Base-by-base conservation (phyloP, 2,797 vertebrate species). In the Tragelaphus oryx region DNA sequence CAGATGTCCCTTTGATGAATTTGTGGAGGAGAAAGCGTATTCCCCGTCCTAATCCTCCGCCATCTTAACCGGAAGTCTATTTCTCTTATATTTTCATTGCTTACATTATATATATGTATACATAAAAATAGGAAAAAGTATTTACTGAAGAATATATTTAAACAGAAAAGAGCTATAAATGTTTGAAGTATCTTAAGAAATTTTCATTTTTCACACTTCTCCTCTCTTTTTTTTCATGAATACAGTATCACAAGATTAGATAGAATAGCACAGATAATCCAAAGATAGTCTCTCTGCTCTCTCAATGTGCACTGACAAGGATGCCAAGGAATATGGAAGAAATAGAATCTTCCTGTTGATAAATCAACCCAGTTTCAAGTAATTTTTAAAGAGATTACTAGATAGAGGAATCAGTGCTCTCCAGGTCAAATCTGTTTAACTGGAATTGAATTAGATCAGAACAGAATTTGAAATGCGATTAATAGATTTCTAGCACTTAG, bases 401-500 rank as follows among this genome's bases (percentile, higher is more conserved):
- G 30, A 95, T 79, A 81, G 14, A 46, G 24, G 94, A 95, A 97
- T 92, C 24, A 90, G 92, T 87, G 90, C 57, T 93, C 91, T 95
- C 95, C 5, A 44, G 20, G 59, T 79, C 33, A 95, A 84, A 88
- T 94, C 81, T 96, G 62, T 94, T 97, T 97, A 88, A 92, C 20
- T 4, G 3, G 60, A 97, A 96, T 10, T 4, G 9, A 96, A 91
- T 96, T 91, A 96, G 87, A 97, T 71, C 28, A 79, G 60, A 95
- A 80, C 22, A 26, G 87, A 98, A 94, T 74, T 54, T 65, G 68
- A 89, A 92, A 91, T 93, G 76, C 68, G 37, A 46, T 37, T 81
- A 86, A 91, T 13, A 33, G 91, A 90, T 96, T 91, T 97, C 97
- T 95, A 94, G 74, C 22, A 81, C 8, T 5, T 52, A 95, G 89